Percentiles rank a stretch among this genome's conserved stretches.
Evolutionary conservation across 2,113 vertebrate genomes (phyloP).

Genomic region (Silurus asotus): DNA sequence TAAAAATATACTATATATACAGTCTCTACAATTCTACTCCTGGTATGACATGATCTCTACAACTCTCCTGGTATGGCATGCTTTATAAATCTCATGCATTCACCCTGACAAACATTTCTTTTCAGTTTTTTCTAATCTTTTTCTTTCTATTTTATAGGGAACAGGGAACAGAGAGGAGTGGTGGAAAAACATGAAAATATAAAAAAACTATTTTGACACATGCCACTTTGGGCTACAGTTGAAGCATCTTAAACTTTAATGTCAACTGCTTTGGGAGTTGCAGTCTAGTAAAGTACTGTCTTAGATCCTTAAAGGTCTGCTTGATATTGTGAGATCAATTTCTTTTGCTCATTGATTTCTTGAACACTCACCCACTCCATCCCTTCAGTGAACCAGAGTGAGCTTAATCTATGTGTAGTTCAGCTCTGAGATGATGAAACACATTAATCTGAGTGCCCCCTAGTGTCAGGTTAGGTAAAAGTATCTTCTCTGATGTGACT

Average conservation of each 20-base stretch:
- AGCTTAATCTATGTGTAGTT: slow-evolving; percentile 6
- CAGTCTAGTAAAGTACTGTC: slow-evolving; percentile 11
- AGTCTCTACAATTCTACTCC: background rate
- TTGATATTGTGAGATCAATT: slow-evolving; percentile 31
- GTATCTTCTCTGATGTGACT: background rate
- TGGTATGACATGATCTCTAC: background rate
- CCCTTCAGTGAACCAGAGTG: background rate
- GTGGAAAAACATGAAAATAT: background rate
- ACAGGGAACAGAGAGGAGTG: background rate
- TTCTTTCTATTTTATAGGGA: background rate
- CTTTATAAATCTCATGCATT: background rate
- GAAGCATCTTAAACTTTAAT: slow-evolving; percentile 15
- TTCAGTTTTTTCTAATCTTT: background rate
- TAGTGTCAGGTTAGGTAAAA: background rate
- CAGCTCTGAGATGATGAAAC: background rate
- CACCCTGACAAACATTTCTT: background rate
- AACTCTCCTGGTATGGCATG: background rate
- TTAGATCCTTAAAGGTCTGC: background rate
- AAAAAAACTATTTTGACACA: background rate
- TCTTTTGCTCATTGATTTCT: slow-evolving; percentile 8
- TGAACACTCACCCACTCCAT: background rate
- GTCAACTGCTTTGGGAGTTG: slow-evolving; percentile 2
- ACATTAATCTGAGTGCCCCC: background rate
- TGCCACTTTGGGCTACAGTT: background rate
- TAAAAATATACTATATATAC: background rate